These are phyloP conservation scores for Asobara japonica DNA, from an alignment of 1,140 invertebrate genomes.

Conservation along the genomic window DNA sequence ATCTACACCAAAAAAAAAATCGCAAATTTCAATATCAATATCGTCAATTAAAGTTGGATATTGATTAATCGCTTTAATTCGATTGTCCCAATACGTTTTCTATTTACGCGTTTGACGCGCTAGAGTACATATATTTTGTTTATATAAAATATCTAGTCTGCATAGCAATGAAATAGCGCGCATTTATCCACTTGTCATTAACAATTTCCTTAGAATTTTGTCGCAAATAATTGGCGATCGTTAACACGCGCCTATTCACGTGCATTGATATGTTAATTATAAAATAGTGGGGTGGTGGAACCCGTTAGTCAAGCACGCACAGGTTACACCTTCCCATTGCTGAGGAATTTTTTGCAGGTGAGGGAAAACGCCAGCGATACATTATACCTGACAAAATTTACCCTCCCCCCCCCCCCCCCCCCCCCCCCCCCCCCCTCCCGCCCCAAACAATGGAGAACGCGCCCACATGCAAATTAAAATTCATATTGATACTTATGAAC, in stretches of 20 bases:
- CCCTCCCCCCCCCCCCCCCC: no score
- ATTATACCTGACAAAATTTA: background rate
- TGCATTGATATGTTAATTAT: background rate
- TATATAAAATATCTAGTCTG: no score
- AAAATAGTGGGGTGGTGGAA: background rate
- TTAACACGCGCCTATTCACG: background rate
- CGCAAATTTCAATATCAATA: no score
- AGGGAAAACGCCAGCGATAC: background rate
- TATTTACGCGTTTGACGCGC: no score
- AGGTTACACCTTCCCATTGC: background rate
- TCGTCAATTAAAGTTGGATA: no score
- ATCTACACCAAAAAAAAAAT: no score
- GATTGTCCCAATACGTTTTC: no score
- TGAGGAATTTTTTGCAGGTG: conserved; percentile 4
- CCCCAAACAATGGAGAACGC: background rate
- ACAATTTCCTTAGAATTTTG: background rate
- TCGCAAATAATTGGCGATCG: background rate
- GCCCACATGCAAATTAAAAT: background rate
- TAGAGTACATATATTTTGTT: no score
- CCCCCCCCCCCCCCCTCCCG: no score
- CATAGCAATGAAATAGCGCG: no score
- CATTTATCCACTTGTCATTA: no score
- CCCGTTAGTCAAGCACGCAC: background rate
- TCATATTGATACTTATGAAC: background rate
- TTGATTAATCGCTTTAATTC: no score